Percentiles rank a stretch among this genome's conserved stretches.
phyloP scores from a whole-genome alignment of 2,113 vertebrate species.

The Mustelus asterias region DNA sequence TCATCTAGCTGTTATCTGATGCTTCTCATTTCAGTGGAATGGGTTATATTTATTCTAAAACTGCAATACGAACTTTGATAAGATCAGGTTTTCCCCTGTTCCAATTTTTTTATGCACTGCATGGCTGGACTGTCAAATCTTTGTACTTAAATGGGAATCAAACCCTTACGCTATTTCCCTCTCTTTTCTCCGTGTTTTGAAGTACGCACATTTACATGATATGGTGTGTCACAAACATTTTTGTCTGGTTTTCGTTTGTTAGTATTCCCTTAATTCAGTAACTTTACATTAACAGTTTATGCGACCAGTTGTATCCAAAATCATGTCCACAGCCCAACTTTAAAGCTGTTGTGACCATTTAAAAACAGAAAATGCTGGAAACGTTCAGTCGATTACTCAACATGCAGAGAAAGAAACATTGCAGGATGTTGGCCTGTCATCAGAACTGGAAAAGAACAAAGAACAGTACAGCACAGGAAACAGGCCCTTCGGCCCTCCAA shows the following conservation, averaged over 20 bases:
- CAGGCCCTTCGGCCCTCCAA: too few relatives aligned
- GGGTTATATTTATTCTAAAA: neutral
- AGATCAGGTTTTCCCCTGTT: neutral
- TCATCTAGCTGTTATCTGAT: slow-evolving; percentile 7
- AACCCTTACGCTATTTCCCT: neutral
- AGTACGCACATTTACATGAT: neutral
- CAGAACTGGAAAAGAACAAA: neutral
- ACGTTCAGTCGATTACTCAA: too few relatives aligned
- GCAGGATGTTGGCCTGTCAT: neutral
- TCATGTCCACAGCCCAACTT: neutral
- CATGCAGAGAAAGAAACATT: too few relatives aligned
- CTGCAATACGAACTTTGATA: neutral
- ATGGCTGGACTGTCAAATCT: neutral
- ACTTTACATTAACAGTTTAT: neutral
- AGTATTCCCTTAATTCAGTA: neutral
- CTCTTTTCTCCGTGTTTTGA: neutral
- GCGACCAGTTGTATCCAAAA: neutral
- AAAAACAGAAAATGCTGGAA: too few relatives aligned
- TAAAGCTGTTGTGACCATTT: neutral
- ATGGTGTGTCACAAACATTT: neutral
- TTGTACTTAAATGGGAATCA: neutral
- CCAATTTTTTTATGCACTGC: neutral
- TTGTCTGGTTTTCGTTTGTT: neutral
- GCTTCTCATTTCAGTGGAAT: neutral
- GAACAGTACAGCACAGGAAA: too few relatives aligned